Evolutionary conservation across 2,113 vertebrate species (phyloP).

Genomic region (Phocoena sinus): DNA sequence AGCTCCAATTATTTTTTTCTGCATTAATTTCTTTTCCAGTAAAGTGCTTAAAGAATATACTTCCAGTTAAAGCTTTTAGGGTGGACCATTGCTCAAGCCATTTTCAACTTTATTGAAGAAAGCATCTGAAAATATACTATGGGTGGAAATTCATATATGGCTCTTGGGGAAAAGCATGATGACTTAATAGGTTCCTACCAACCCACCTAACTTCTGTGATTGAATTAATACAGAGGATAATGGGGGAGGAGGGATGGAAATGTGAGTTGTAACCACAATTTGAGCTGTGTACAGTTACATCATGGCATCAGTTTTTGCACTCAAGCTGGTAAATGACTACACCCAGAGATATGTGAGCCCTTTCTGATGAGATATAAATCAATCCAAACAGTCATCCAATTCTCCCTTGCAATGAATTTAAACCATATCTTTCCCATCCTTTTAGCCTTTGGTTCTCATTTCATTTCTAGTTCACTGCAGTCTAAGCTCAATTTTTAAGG

Average conservation of each 20-base stretch:
- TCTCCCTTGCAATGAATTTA: constrained; percentile 29
- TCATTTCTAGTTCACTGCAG: neutral
- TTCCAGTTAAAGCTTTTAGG: constrained; percentile 66
- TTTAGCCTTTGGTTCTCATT: constrained; percentile 14
- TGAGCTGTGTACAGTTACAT: constrained; percentile 31
- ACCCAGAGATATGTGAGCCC: neutral
- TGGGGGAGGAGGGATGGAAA: neutral
- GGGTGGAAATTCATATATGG: constrained; percentile 40
- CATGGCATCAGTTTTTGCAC: constrained; percentile 30
- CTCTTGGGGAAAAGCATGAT: constrained; percentile 45
- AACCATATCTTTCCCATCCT: neutral
- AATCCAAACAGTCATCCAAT: constrained; percentile 17
- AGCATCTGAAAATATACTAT: constrained; percentile 45
- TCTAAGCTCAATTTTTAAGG: constrained; percentile 18
- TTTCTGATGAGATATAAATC: constrained; percentile 54
- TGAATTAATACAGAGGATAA: constrained; percentile 51
- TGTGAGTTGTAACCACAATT: constrained; percentile 7
- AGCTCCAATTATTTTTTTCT: constrained; percentile 46
- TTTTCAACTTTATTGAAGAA: constrained; percentile 52
- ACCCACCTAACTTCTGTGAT: constrained; percentile 31
- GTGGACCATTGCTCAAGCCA: constrained; percentile 40
- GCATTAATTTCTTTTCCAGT: constrained; percentile 46
- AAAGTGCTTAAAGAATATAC: constrained; percentile 50
- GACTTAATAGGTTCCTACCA: constrained; percentile 29
- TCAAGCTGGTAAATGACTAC: constrained; percentile 36